Evolutionary conservation across 2,113 vertebrate genomes (phyloP).

Genomic region (Peromyscus leucopus): DNA sequence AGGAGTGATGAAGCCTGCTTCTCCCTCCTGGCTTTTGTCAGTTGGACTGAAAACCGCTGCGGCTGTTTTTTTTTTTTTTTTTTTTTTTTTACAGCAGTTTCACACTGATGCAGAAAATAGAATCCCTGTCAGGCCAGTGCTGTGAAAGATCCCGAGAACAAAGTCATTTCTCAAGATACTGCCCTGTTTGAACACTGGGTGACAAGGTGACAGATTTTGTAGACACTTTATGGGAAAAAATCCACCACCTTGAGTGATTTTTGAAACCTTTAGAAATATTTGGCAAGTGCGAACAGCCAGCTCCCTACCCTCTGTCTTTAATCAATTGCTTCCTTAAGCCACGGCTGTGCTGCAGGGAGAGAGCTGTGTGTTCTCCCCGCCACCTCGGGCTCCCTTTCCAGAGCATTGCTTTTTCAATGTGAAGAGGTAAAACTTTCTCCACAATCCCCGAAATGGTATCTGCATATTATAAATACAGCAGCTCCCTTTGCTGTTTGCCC

Average conservation of each 20-base stretch:
- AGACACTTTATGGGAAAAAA: slow-evolving; percentile 55
- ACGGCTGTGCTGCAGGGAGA: not conserved
- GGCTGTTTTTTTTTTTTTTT: slow-evolving; percentile 42
- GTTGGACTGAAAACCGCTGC: not conserved
- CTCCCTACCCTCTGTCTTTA: slow-evolving; percentile 61
- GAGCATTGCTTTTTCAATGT: slow-evolving; percentile 49
- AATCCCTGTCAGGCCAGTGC: slow-evolving; percentile 53
- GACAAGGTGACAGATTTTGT: slow-evolving; percentile 71
- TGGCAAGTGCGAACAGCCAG: slow-evolving; percentile 66
- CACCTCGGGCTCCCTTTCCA: slow-evolving; percentile 53
- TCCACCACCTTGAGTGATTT: slow-evolving; percentile 63
- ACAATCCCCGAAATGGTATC: slow-evolving; percentile 59
- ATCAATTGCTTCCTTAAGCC: slow-evolving; percentile 65
- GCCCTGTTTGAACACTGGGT: slow-evolving; percentile 62
- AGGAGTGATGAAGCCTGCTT: not conserved
- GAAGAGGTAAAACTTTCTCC: slow-evolving; percentile 52
- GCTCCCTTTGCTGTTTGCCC: slow-evolving; percentile 74
- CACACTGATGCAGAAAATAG: slow-evolving; percentile 69
- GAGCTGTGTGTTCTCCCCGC: not conserved
- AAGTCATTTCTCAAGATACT: slow-evolving; percentile 71
- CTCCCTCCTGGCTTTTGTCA: not conserved
- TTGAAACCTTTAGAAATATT: slow-evolving; percentile 69
- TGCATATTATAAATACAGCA: slow-evolving; percentile 78
- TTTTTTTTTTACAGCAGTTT: slow-evolving; percentile 34
- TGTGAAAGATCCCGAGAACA: slow-evolving; percentile 66